Conservation (phyloP, 1,140 invertebrate species). For the Oppia nitens region DNA sequence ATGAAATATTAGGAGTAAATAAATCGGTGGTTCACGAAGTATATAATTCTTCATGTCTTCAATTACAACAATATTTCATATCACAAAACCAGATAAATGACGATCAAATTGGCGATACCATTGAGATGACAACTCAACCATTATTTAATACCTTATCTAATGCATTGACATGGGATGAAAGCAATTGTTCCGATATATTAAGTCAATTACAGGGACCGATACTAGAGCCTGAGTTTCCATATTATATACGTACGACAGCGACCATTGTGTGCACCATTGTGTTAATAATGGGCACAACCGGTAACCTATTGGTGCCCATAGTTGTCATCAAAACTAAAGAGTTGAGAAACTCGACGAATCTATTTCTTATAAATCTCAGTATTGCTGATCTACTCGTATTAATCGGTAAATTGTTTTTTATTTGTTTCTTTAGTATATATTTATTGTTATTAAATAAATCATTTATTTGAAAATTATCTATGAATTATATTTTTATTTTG, state of each 20-base stretch:
- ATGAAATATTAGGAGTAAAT: no score
- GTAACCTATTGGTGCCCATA: constrained; percentile 75
- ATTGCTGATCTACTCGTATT: constrained; percentile 79
- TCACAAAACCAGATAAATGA: no score
- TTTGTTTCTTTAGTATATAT: neutral
- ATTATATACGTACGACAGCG: constrained; percentile 62
- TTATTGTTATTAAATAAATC: no score
- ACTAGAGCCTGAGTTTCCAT: constrained; percentile 35
- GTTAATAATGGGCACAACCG: constrained; percentile 63
- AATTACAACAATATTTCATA: neutral
- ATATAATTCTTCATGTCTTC: neutral
- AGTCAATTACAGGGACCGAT: neutral
- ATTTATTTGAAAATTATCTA: no score
- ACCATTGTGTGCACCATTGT: constrained; percentile 63
- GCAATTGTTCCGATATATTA: neutral
- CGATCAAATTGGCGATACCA: no score
- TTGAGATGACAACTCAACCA: no score
- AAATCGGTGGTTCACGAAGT: no score
- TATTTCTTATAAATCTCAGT: constrained; percentile 79
- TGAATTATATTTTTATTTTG: no score
- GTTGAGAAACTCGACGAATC: constrained; percentile 84
- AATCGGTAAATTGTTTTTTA: constrained; percentile 26
- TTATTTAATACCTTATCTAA: no score
- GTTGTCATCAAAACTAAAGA: constrained; percentile 77
- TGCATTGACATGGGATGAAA: neutral